Percentiles rank a stretch among this genome's conserved stretches.
Conservation (phyloP, 2,888 invertebrate genomes). For the Synanthedon vespiformis region DNA sequence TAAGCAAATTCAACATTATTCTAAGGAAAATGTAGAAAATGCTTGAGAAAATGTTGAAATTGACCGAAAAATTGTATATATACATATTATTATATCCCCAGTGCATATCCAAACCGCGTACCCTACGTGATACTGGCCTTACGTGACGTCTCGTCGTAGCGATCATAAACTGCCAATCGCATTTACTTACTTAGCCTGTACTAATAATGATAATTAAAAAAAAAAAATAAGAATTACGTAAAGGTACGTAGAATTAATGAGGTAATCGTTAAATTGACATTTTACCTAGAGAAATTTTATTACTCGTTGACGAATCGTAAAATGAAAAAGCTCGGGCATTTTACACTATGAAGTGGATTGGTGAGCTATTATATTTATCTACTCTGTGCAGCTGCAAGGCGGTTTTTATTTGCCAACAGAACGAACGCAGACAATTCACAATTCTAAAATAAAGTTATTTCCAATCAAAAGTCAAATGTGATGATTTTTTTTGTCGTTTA, state of each 20-base stretch:
- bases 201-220: slow-evolving; percentile 13
- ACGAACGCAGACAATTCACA: slow-evolving; percentile 4
- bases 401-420: slow-evolving; percentile 3
- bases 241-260: slow-evolving; percentile 52
- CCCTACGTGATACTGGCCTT: slow-evolving; percentile 12
- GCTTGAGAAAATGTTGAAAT: too few species aligned
- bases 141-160: slow-evolving; percentile 16
- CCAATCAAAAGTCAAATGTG: too few species aligned
- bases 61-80: too few species aligned
- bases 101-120: background rate
- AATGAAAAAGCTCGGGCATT: slow-evolving; percentile 27
- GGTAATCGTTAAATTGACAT: slow-evolving; percentile 56
- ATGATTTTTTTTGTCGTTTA: too few species aligned
- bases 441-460: slow-evolving; percentile 1
- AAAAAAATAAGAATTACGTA: slow-evolving; percentile 20
- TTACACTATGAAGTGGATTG: slow-evolving; percentile 16
- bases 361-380: slow-evolving; percentile 15
- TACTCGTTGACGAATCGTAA: slow-evolving; percentile 55
- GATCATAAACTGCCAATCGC: slow-evolving; percentile 48
- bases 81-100: too few species aligned
- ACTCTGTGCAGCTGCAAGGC: background rate
- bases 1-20: too few species aligned
- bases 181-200: slow-evolving; percentile 41
- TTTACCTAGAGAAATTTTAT: slow-evolving; percentile 60
- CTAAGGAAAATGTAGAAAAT: too few species aligned